Conservation (phyloP, 2,888 invertebrate species). For the Drosophila histrio region DNA sequence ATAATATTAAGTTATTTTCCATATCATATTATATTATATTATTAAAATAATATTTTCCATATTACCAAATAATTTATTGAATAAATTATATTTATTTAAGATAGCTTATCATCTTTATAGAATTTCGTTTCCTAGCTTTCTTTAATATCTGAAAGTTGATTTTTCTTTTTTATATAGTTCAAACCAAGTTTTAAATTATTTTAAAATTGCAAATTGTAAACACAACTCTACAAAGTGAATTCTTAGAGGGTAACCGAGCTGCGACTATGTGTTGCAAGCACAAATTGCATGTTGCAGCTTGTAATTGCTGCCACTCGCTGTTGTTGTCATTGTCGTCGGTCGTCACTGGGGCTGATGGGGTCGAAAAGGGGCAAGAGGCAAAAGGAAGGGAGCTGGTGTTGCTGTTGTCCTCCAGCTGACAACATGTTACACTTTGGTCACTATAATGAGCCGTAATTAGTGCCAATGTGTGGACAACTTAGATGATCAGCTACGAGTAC, state of each 20-base stretch:
- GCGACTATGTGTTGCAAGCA: background rate
- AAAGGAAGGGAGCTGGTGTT: background rate
- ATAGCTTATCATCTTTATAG: no score
- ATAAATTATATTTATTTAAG: no score
- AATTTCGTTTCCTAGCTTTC: no score
- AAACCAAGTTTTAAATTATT: no score
- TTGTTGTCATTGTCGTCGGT: constrained; percentile 31
- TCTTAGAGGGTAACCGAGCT: constrained; percentile 14
- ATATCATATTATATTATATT: no score
- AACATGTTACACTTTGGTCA: constrained; percentile 80
- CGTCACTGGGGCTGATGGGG: constrained; percentile 14
- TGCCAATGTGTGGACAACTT: constrained; percentile 66
- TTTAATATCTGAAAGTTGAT: no score
- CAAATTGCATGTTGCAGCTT: constrained; percentile 47
- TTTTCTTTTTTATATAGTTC: no score
- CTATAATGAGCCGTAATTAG: constrained; percentile 80
- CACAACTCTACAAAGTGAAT: background rate
- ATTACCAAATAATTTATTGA: no score
- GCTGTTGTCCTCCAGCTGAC: constrained; percentile 69
- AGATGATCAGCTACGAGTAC: constrained; percentile 38
- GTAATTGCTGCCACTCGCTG: constrained; percentile 66
- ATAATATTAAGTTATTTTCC: no score
- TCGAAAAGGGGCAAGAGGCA: background rate
- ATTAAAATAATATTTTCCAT: no score
- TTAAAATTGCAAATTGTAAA: no score